Evolutionary conservation across 1,140 invertebrate genomes (phyloP), one percentile per base, ranked within the genome.

Genomic region (Eurosta solidaginis): DNA sequence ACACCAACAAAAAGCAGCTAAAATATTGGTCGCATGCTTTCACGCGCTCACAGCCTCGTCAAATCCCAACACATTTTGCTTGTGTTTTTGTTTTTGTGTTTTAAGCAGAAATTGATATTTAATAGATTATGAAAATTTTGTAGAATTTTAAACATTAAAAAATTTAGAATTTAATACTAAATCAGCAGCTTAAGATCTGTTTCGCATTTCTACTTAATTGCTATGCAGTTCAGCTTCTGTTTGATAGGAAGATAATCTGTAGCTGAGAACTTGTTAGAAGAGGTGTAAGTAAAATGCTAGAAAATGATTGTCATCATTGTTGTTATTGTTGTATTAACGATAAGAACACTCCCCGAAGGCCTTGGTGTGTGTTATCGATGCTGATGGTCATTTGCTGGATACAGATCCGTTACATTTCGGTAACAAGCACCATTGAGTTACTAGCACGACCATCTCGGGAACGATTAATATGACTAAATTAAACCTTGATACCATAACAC

Each of bases 51-150:
- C 9, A n/a, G 36, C 59, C 3, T 17, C n/a, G 49, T 6, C 7
- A 42, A 68, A 68, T 40, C 5, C 49, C 33, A n/a, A n/a, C n/a
- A 40, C 36, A 27, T 10, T 54, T 54, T 40, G 10, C 40, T 68
- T 36, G 1, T 40, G 3, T 27, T 36, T 68, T 36, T 36, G 1
- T 40, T 3, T 27, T 36, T 68, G n/a, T 36, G 20, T 36, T 68
- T 68, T 68, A 36, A 68, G 33, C 59, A 68, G 59, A 68, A 68
- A 9, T 40, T 68, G 33, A 68, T 68, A 33, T 68, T 10, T 36
- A 68, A 20, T 42, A 68, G 59, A 68, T 68, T 68, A 68, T 68
- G 59, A 68, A 20, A 68, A n/a, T 33, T 68, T 68, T 68, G 12
- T 3, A 42, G 59, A 68, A 68, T 68, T 68, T 22, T 22, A 20